These are phyloP conservation scores for Corythornis leucogaster DNA, from an alignment of 2,797 vertebrate species.

Conservation along the genomic window DNA sequence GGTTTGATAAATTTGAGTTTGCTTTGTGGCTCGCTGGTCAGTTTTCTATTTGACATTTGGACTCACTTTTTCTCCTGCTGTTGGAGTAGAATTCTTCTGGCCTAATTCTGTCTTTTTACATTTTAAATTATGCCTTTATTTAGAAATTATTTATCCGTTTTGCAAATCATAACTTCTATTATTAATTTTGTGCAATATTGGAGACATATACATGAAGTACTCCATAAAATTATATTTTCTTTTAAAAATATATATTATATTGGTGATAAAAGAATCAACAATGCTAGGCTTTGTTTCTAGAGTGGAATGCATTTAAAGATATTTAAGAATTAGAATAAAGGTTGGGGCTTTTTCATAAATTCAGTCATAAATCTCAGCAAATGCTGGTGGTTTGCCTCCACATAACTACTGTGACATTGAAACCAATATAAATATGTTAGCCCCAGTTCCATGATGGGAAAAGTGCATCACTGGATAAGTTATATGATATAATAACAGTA, in stretches of 20 bases:
- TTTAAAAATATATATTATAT: neutral
- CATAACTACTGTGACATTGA: neutral
- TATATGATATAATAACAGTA: neutral
- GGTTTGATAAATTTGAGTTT: neutral
- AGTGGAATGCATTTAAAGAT: neutral
- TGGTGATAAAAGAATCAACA: neutral
- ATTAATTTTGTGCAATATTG: neutral
- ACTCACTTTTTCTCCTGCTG: neutral
- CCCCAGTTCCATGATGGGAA: neutral
- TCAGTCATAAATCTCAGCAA: neutral
- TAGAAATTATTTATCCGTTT: slow-evolving; percentile 11
- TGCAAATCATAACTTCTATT: neutral
- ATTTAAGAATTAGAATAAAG: neutral
- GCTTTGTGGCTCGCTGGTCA: neutral
- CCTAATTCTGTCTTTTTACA: neutral
- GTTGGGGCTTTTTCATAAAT: neutral
- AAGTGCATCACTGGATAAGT: neutral
- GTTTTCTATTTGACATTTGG: neutral
- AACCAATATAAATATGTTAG: neutral
- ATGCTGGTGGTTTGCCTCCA: neutral
- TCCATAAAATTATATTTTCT: neutral
- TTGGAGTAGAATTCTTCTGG: neutral
- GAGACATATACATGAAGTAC: neutral
- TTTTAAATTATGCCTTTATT: slow-evolving; percentile 22
- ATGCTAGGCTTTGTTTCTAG: neutral